These are phyloP conservation scores for Orientallactaga sibirica DNA, from an alignment of 2,797 vertebrate species.

Conservation along the genomic window DNA sequence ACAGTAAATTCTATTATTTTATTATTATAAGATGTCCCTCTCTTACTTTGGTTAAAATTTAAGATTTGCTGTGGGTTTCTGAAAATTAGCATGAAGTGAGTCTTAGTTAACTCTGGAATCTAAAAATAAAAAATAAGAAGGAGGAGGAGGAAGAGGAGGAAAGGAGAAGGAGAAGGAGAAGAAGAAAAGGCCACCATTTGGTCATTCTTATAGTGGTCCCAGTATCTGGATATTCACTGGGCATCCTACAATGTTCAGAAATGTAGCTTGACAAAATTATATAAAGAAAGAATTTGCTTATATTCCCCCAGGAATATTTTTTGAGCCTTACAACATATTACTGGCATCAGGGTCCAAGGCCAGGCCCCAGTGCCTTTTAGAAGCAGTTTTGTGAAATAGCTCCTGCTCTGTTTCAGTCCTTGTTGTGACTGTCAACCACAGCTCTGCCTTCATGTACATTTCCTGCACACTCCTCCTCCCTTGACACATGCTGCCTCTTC, in stretches of 20 bases:
- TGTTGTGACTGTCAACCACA: background rate
- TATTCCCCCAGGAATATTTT: background rate
- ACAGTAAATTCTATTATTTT: background rate
- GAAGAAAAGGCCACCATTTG: too few species aligned
- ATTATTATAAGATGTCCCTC: background rate
- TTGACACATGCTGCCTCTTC: conserved; percentile 79
- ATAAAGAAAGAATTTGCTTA: conserved; percentile 14
- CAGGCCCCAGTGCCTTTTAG: rapidly evolving
- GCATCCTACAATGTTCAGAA: background rate
- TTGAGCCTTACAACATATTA: background rate
- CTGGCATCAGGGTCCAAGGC: rapidly evolving
- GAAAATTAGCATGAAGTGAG: background rate
- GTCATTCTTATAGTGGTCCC: background rate
- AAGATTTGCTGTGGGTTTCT: background rate
- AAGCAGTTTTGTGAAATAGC: background rate
- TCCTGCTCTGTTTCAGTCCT: background rate
- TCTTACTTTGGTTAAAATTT: background rate
- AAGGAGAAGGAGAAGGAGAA: too few species aligned
- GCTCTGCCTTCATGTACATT: conserved; percentile 12
- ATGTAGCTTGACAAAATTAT: background rate
- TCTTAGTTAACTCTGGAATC: background rate
- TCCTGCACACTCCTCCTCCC: conserved; percentile 66
- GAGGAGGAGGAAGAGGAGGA: too few species aligned
- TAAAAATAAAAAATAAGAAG: background rate
- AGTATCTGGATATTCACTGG: background rate